Conservation (phyloP, 1,140 invertebrate species). For the Lithobius niger region DNA sequence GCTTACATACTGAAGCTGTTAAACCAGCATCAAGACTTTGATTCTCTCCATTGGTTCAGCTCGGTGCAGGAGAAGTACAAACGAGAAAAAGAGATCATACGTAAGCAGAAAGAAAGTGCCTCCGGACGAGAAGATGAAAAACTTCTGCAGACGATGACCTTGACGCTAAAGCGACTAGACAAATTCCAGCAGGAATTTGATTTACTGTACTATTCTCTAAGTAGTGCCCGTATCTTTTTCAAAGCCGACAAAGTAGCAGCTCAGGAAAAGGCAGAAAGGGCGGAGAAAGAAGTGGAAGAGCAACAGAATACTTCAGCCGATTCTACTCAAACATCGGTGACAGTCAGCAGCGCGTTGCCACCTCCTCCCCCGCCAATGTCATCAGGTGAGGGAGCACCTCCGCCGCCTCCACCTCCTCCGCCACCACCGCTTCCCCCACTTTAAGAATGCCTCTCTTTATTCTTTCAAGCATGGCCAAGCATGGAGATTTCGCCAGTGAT, state of each 20-base stretch:
- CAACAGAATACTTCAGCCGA: no score
- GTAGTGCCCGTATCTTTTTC: constrained; percentile 89
- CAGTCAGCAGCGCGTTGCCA: no score
- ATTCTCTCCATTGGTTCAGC: constrained; percentile 91
- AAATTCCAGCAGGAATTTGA: constrained; percentile 78
- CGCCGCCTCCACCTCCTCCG: no score
- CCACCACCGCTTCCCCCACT: no score
- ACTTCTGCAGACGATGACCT: constrained; percentile 78
- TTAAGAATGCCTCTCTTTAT: no score
- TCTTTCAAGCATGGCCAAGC: no score
- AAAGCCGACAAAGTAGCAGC: constrained; percentile 18
- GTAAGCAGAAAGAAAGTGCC: constrained; percentile 19
- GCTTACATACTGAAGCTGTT: constrained; percentile 52
- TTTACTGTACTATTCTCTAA: constrained; percentile 77
- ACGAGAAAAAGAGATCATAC: constrained; percentile 42
- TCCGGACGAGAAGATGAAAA: constrained; percentile 50
- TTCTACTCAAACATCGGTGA: no score
- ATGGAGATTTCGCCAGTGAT: no score
- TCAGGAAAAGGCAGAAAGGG: background rate
- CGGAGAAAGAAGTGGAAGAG: no score
- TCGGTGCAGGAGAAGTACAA: constrained; percentile 62
- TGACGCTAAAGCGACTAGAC: constrained; percentile 75
- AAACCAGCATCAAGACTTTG: constrained; percentile 59
- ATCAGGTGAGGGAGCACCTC: no score
- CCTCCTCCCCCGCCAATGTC: no score